Conservation (phyloP, 1,140 invertebrate species). For the Diprion similis region DNA sequence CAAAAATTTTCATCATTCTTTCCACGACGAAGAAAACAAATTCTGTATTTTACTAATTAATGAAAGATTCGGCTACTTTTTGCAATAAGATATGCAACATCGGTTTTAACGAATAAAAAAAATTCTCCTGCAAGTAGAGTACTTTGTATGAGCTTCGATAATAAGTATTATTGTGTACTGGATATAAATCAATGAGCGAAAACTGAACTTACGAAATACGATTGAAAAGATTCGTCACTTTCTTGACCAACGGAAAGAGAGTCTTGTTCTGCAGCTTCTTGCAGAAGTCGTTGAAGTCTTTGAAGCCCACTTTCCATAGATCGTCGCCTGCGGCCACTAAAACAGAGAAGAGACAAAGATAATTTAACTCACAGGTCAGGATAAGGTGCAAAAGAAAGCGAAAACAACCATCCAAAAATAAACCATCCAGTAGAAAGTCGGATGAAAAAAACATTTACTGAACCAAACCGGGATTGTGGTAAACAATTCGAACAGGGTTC, state of each 20-base stretch:
- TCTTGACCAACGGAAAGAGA: conserved; percentile 33
- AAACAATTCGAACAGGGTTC: no score
- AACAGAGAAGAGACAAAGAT: conserved; percentile 26
- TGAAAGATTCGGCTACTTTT: no score
- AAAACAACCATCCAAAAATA: conserved; percentile 1
- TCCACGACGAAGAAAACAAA: no score
- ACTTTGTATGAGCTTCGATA: no score
- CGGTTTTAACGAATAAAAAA: no score
- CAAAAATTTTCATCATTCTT: no score
- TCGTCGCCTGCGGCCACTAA: conserved; percentile 53
- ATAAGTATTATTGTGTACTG: no score
- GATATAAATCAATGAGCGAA: neutral
- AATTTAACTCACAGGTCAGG: conserved; percentile 6
- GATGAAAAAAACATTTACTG: no score
- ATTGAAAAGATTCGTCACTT: conserved; percentile 27
- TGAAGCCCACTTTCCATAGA: conserved; percentile 38
- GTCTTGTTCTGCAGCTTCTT: conserved; percentile 25
- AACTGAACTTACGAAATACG: conserved; percentile 37
- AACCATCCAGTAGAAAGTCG: neutral
- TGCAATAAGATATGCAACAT: no score
- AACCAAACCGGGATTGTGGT: no score
- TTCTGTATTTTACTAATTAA: no score
- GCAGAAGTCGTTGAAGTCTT: conserved; percentile 36
- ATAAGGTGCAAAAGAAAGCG: conserved; percentile 12
- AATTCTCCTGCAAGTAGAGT: no score